Evolutionary conservation across 2,797 vertebrate genomes (phyloP).

Genomic region (Cichlasoma orientale): DNA sequence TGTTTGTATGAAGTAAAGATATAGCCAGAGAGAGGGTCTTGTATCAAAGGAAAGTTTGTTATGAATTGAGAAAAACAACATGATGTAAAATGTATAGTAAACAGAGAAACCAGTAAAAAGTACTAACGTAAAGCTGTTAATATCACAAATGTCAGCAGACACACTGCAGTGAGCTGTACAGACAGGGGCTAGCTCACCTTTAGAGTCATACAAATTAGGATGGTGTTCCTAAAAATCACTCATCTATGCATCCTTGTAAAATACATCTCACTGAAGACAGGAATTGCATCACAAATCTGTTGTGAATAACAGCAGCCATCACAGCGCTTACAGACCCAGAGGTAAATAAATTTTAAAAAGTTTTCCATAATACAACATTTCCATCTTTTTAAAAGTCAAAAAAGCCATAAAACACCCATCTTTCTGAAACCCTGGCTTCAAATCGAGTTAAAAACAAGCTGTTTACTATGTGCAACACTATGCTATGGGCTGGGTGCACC

Average conservation of each 20-base stretch:
- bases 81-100: background rate
- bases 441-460: conserved; percentile 47
- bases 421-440: conserved; percentile 22
- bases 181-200: background rate
- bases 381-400: background rate
- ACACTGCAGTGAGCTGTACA: background rate
- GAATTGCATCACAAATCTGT: background rate
- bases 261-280: background rate
- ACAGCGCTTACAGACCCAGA: background rate
- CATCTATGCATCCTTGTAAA: background rate
- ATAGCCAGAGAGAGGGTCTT: background rate
- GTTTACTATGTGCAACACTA: conserved; percentile 54
- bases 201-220: background rate
- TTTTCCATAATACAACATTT: conserved; percentile 15
- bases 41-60: background rate
- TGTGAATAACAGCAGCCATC: background rate
- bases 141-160: background rate
- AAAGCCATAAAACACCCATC: background rate
- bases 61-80: background rate
- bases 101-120: background rate
- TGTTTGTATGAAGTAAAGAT: background rate
- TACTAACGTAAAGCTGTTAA: background rate
- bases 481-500: conserved; percentile 53
- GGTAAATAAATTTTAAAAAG: background rate
- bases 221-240: background rate